Evolutionary conservation across 30 jellyfish, hydroid and myxozoan genomes (phyloP).

Genomic region (Turritopsis rubra): DNA sequence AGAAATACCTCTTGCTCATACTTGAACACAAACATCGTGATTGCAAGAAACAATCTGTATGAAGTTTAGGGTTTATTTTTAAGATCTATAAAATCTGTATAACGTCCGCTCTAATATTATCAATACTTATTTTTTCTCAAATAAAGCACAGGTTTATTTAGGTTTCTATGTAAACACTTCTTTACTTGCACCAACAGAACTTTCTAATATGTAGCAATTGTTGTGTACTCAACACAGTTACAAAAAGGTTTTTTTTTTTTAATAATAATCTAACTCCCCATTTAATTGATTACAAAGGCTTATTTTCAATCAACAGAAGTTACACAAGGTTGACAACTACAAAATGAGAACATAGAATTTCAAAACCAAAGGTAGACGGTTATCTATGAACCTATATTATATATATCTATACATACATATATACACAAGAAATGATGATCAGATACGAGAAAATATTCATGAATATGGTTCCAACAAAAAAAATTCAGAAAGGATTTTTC

Average conservation of each 20-base stretch:
- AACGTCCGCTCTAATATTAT: not conserved
- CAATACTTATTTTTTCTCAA: not conserved
- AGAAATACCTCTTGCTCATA: conserved; percentile 23
- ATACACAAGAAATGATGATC: not conserved
- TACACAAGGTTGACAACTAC: not conserved
- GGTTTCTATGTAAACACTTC: not conserved
- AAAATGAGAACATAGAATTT: not conserved
- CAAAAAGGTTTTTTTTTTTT: not conserved
- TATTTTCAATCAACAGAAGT: not conserved
- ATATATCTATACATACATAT: not conserved
- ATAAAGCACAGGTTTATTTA: not conserved
- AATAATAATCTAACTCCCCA: not conserved
- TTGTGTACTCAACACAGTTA: not conserved
- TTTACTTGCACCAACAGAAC: not conserved
- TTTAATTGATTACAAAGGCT: not conserved
- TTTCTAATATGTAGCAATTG: not conserved
- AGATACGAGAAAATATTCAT: too few species aligned
- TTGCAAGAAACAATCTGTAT: not conserved
- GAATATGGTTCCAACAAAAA: too few species aligned
- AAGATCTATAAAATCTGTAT: too few species aligned
- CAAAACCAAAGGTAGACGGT: not conserved
- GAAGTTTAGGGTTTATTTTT: not conserved
- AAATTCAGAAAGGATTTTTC: not conserved
- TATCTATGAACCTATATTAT: too few species aligned
- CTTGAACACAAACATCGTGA: conserved; percentile 16